Conservation (phyloP, 2,113 vertebrate genomes). For the Zonotrichia leucophrys region DNA sequence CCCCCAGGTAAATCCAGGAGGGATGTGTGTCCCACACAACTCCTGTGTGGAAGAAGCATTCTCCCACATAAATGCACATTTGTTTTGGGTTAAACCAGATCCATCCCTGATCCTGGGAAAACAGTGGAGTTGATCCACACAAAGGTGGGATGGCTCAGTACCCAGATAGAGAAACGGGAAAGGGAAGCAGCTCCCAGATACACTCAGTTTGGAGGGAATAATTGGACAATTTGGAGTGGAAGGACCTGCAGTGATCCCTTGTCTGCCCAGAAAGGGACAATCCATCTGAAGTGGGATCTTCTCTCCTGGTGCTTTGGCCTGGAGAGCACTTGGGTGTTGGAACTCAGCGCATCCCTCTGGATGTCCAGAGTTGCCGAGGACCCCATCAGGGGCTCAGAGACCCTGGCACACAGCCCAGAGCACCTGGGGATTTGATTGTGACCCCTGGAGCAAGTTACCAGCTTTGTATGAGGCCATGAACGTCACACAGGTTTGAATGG, state of each 20-base stretch:
- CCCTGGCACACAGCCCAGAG: no score
- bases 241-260: not conserved
- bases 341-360: no score
- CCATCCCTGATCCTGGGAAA: not conserved
- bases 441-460: no score
- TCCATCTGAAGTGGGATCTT: not conserved
- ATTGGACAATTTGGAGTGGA: fast-evolving
- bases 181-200: not conserved
- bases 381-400: no score
- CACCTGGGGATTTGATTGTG: no score
- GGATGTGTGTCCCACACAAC: not conserved
- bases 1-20: not conserved
- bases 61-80: fast-evolving
- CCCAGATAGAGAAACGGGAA: not conserved
- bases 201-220: not conserved
- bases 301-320: not conserved
- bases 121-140: not conserved
- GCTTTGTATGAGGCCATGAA: no score
- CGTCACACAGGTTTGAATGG: no score
- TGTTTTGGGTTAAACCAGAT: not conserved
- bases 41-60: not conserved
- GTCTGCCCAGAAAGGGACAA: no score
- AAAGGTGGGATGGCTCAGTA: not conserved
- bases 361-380: no score
- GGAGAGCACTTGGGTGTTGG: not conserved